Evolutionary conservation across 2,113 vertebrate genomes (phyloP).

Genomic region (Dissostichus mawsoni): DNA sequence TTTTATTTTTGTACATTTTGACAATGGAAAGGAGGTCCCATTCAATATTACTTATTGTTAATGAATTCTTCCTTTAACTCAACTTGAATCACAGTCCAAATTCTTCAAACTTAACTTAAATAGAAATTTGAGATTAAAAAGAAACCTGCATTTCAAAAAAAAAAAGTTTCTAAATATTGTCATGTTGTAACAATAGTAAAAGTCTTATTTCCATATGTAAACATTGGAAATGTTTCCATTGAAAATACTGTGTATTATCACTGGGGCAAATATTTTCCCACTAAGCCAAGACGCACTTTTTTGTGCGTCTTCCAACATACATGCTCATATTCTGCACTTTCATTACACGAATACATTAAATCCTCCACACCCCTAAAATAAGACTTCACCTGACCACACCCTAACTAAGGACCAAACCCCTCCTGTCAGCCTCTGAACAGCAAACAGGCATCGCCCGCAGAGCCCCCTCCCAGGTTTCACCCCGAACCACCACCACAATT

Average conservation of each 20-base stretch:
- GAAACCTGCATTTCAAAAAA: too few species aligned
- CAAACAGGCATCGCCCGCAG: neutral
- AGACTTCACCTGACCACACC: conserved; percentile 5
- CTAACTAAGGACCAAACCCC: neutral
- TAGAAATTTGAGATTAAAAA: too few species aligned
- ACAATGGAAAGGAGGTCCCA: too few species aligned
- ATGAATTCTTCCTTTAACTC: too few species aligned
- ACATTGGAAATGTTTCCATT: too few species aligned
- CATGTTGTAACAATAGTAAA: too few species aligned
- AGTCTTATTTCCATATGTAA: neutral
- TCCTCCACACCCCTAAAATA: neutral
- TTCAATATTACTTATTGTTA: too few species aligned
- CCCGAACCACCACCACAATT: conserved; percentile 1
- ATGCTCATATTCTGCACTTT: neutral
- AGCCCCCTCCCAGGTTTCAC: neutral
- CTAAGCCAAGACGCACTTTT: neutral
- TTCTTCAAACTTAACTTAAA: neutral
- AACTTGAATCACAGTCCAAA: too few species aligned
- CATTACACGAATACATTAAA: neutral
- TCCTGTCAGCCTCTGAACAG: neutral
- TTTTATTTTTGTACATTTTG: neutral
- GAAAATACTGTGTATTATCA: neutral
- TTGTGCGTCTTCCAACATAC: neutral
- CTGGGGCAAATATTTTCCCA: neutral
- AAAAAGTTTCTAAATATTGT: neutral